A percentile compares a stretch with the other conserved stretches of the same genome.
Conservation (phyloP, 2,797 vertebrate genomes). For the Thamnophis elegans region DNA sequence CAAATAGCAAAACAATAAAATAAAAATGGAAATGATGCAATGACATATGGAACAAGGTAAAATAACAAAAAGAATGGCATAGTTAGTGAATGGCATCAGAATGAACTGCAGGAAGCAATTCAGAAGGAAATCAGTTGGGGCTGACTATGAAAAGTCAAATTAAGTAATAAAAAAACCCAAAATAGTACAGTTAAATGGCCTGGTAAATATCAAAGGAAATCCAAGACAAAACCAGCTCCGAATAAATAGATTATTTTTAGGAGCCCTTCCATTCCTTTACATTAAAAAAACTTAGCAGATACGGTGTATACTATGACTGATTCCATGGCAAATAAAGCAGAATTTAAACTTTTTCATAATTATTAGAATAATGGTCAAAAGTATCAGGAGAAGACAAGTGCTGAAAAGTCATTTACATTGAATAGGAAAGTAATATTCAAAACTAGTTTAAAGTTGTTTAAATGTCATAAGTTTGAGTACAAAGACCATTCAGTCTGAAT, state of each 20-base stretch:
- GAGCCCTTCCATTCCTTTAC: not conserved
- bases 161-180: constrained; percentile 6
- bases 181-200: constrained; percentile 10
- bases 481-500: not conserved
- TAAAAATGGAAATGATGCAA: constrained; percentile 62
- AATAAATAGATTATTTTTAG: not conserved
- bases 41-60: constrained; percentile 39
- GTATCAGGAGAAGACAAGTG: not conserved
- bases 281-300: constrained; percentile 1
- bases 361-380: not conserved
- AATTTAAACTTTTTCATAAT: not conserved
- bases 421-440: constrained; percentile 7
- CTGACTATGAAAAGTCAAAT: constrained; percentile 2
- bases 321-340: not conserved
- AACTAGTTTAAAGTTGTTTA: not conserved
- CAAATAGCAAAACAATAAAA: constrained; percentile 45
- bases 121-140: constrained; percentile 49
- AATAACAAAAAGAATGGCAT: constrained; percentile 59
- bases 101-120: constrained; percentile 35
- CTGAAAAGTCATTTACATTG: not conserved
- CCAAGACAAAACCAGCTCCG: constrained; percentile 1
- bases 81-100: constrained; percentile 56
- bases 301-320: not conserved
- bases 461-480: not conserved
- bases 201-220: not conserved